Evolutionary conservation across 2,888 invertebrate genomes (phyloP), one percentile per base, ranked within the genome.

Genomic region (Hipparchia sbordonii): DNA sequence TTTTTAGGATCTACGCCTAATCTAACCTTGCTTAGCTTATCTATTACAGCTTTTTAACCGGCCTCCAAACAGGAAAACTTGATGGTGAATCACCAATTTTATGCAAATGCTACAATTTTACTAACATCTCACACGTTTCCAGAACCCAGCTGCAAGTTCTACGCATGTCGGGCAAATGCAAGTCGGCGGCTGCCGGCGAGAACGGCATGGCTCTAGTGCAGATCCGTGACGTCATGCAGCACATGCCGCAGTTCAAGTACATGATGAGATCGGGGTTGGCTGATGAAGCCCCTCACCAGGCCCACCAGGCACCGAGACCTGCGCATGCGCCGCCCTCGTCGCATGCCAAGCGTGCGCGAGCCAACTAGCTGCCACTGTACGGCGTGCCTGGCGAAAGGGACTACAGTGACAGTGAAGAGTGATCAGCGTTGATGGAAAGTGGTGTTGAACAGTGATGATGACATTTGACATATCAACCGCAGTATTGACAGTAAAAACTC

Each of bases 211-310:
- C 97, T 59, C 91, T 98, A 80, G 97, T 98, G 72, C 97, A 97
- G 92, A 97, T 97, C 79, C 95, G 96, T 76, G 97, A 97, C 92
- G 96, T 97, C 77, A 96, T 97, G 92, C 96, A 96, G 85, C 97
- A 95, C 89, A 97, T 97, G 97, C 96, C 97, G 51, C 98, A 98
- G 90, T 93, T 98, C 90, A 97, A 97, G 86, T 98, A 97, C 93
- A 97, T 97, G 96, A 95, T 97, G 90, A 94, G 95, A 72, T 94
- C 94, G 9, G 92, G 89, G 0, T 80, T 85, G 60, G 82, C 86
- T 2, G 81, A 79, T 65, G 90, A 90, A 79, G 91, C 85, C 75
- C 83, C 81, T 59, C 82, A 81, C 75, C 78, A 79, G 51, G 68
- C 80, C 48, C 80, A 81, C 75, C 78, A 79, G 57, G 63, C 80